These are phyloP conservation scores for Laupala kohalensis DNA, from an alignment of 1,140 invertebrate species.

Conservation along the genomic window DNA sequence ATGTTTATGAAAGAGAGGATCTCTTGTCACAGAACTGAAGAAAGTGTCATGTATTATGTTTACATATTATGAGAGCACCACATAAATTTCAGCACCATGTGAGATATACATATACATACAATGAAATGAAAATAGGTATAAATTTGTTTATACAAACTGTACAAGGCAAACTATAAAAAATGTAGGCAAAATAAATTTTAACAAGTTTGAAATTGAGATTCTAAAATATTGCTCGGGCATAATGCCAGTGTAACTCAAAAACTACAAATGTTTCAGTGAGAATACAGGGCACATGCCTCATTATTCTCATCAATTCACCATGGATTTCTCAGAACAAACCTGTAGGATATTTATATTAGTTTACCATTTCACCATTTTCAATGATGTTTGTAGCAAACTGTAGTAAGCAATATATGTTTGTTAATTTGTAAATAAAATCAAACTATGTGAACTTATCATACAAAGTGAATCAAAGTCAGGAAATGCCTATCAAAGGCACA, in stretches of 20 bases:
- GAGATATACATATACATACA: neutral
- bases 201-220: neutral
- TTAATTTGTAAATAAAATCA: neutral
- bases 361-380: constrained; percentile 1
- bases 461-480: neutral
- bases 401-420: neutral
- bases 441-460: neutral
- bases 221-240: neutral
- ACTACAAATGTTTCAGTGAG: neutral
- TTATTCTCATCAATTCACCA: neutral
- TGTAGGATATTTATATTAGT: neutral
- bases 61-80: neutral
- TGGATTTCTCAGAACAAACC: neutral
- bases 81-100: neutral
- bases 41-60: neutral
- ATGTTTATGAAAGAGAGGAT: neutral
- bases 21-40: neutral
- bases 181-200: neutral
- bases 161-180: neutral
- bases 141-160: neutral
- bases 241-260: neutral
- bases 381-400: neutral
- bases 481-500: neutral
- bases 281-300: constrained; percentile 3
- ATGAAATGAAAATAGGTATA: neutral